phyloP scores from a whole-genome alignment of 2,888 invertebrate genomes.

The Drosophila barbarae region DNA sequence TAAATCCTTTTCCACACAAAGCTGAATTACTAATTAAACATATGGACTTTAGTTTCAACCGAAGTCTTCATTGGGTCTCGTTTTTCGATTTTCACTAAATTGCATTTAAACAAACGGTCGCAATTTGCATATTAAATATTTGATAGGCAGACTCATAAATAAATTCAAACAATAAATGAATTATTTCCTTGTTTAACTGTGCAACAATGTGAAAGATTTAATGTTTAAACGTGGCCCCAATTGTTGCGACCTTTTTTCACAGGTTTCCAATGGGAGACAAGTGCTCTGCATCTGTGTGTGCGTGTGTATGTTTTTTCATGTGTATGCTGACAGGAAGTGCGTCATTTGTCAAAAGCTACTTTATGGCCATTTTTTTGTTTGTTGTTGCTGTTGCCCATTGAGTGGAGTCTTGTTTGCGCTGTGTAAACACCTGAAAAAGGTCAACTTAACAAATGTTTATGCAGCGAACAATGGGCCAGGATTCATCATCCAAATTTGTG shows the following conservation, averaged over 20 bases:
- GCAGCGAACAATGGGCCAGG: slow-evolving; percentile 29
- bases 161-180: slow-evolving; percentile 39
- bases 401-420: slow-evolving; percentile 34
- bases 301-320: slow-evolving; percentile 14
- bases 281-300: slow-evolving; percentile 19
- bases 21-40: not conserved
- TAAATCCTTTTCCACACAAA: not conserved
- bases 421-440: slow-evolving; percentile 40
- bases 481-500: slow-evolving; percentile 2
- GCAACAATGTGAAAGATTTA: slow-evolving; percentile 29
- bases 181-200: slow-evolving; percentile 29
- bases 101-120: slow-evolving; percentile 20
- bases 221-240: slow-evolving; percentile 22
- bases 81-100: slow-evolving; percentile 30
- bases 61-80: slow-evolving; percentile 3
- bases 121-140: slow-evolving; percentile 36
- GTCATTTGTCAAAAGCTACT: slow-evolving; percentile 59
- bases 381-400: slow-evolving; percentile 6
- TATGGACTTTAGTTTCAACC: not conserved
- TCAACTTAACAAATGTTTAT: slow-evolving; percentile 38
- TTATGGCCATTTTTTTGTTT: slow-evolving; percentile 34
- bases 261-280: slow-evolving; percentile 23
- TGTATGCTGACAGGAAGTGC: slow-evolving; percentile 49
- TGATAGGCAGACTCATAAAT: slow-evolving; percentile 34
- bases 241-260: slow-evolving; percentile 22